Evolutionary conservation across 2,113 vertebrate genomes (phyloP).

Genomic region (Murina feae): DNA sequence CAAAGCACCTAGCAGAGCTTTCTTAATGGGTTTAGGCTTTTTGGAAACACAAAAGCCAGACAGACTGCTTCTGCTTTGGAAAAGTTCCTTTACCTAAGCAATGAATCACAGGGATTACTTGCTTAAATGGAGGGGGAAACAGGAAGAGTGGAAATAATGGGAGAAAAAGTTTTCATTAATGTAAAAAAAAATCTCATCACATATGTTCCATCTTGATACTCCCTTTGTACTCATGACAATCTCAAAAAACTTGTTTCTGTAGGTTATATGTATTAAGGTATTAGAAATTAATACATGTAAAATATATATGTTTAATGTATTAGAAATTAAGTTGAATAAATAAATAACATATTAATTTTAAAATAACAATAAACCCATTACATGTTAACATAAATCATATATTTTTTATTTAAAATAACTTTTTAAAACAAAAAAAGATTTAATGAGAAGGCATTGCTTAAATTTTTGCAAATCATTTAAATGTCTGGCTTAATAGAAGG

Average conservation of each 20-base stretch:
- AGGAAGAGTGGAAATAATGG: background rate
- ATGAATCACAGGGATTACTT: background rate
- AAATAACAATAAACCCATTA: background rate
- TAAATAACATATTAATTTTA: background rate
- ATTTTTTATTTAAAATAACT: background rate
- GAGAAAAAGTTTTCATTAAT: background rate
- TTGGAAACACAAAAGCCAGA: slow-evolving; percentile 19
- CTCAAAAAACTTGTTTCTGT: background rate
- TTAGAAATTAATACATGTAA: background rate
- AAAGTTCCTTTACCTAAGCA: background rate
- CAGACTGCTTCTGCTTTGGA: background rate
- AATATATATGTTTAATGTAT: background rate
- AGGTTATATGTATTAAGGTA: background rate
- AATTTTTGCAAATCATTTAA: background rate
- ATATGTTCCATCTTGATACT: background rate
- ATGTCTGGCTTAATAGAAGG: background rate
- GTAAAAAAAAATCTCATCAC: background rate
- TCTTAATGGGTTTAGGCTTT: background rate
- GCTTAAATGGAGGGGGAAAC: background rate
- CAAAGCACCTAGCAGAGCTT: background rate
- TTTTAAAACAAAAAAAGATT: background rate
- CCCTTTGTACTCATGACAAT: background rate
- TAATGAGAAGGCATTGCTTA: background rate
- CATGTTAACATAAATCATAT: background rate
- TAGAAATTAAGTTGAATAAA: slow-evolving; percentile 17